Evolutionary conservation across 2,888 invertebrate species (phyloP), one percentile per base, ranked within the genome.

Genomic region (Phortica okadai): DNA sequence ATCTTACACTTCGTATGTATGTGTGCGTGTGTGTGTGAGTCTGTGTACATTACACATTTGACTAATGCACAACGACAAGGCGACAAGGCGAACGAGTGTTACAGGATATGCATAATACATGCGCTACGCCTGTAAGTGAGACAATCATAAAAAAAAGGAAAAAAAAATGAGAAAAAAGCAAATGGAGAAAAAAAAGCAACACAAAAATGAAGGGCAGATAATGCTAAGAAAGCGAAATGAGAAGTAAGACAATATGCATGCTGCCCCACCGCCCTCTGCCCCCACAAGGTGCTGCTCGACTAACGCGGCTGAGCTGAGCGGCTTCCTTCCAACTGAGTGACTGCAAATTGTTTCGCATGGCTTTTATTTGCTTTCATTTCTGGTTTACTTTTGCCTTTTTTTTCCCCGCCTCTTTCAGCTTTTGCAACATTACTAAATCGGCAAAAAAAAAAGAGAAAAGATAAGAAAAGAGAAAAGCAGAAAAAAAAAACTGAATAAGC

Each of bases 61-160:
- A 84, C 89, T 88, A 87, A 87, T 88, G 87, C 88, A 85, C 85
- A 88, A 83, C 85, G 87, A 88, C 88, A 88, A 85, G 84, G 87
- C 70, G 56, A 88, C 88, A 88, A 85, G 84, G 87, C 70, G 56
- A 11, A 72, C 56, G 85, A 86, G 86, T 88, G 89, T 85, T 84
- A 88, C 87, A 88, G 87, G 89, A 88, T 87, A 87, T 88, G 86
- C 89, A 87, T 88, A 87, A 87, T 85, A 84, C 86, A 87, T 89
- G 85, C 70, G 56, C 21, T 67, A 69, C 69, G 50, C 69, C 45
- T 69, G 72, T n/a, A 72, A 72, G 72, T 56, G 58, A 59, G 58
- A 59, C 59, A 59, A 41, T 73, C 33, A 59, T 59, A 73, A 73
- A 73, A 73, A 59, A 54, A 59, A 45, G 58, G 50, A 16, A 25